phyloP scores from a whole-genome alignment of 2,113 vertebrate genomes.

The Callocephalon fimbriatum region DNA sequence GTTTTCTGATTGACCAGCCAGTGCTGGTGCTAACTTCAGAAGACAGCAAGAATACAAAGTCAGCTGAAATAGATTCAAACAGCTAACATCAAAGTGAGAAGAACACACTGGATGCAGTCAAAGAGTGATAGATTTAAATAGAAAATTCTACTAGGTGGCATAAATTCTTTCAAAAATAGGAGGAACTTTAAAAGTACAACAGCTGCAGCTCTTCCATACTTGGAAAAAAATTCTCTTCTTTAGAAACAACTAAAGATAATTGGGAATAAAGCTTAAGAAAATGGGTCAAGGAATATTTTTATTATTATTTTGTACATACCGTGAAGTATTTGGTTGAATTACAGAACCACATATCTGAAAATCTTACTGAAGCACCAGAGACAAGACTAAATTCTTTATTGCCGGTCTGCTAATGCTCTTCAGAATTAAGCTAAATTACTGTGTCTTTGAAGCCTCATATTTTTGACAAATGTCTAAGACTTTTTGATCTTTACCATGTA shows the following conservation, averaged over 20 bases:
- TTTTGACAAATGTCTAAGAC: slow-evolving; percentile 61
- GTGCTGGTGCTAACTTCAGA: background rate
- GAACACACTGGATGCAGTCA: background rate
- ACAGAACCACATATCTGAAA: slow-evolving; percentile 39
- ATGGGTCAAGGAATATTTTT: slow-evolving; percentile 37
- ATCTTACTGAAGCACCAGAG: slow-evolving; percentile 48
- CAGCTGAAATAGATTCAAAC: background rate
- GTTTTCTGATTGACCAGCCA: background rate
- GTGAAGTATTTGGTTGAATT: slow-evolving; percentile 43
- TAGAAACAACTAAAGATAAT: slow-evolving; percentile 31
- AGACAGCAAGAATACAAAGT: background rate
- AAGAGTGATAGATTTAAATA: background rate
- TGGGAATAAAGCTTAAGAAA: slow-evolving; percentile 61
- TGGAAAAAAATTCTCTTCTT: background rate
- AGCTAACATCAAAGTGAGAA: background rate
- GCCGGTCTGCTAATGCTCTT: slow-evolving; percentile 44
- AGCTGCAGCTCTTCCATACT: background rate
- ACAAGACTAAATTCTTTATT: slow-evolving; percentile 62
- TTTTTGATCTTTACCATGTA: slow-evolving; percentile 62
- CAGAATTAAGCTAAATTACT: slow-evolving; percentile 63
- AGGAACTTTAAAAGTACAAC: slow-evolving; percentile 2
- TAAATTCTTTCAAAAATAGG: background rate
- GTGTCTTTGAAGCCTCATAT: slow-evolving; percentile 51
- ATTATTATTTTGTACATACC: slow-evolving; percentile 37
- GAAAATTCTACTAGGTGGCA: background rate